Percentiles rank a stretch among this genome's conserved stretches.
Evolutionary conservation across 2,888 invertebrate genomes (phyloP).

Genomic region (Ophion ventricosus): DNA sequence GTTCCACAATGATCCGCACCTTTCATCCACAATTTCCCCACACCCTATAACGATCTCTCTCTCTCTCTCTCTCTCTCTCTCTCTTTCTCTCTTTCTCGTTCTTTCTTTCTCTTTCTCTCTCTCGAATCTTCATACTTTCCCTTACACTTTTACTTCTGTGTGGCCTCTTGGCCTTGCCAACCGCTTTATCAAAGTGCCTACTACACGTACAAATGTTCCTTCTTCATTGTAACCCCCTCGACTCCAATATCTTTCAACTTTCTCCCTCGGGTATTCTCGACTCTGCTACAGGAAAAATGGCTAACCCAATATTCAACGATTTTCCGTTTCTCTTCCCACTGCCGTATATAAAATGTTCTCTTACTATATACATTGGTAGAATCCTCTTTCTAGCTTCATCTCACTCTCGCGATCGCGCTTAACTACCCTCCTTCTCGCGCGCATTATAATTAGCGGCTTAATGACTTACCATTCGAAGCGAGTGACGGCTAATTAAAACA

Average conservation of each 20-base stretch:
- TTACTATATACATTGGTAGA: constrained; percentile 18
- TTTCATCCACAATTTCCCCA: constrained; percentile 63
- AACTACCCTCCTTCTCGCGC: constrained; percentile 80
- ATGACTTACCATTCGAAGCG: constrained; percentile 79
- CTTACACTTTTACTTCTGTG: constrained; percentile 24
- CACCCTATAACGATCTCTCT: constrained; percentile 49
- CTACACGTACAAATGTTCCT: constrained; percentile 57
- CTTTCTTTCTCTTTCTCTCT: constrained; percentile 54
- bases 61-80: constrained; percentile 54
- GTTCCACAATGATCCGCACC: constrained; percentile 53
- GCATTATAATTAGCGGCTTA: constrained; percentile 83
- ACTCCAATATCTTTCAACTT: constrained; percentile 28
- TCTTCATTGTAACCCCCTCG: constrained; percentile 47
- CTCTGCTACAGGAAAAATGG: constrained; percentile 46
- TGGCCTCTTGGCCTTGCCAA: constrained; percentile 41
- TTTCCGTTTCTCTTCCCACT: constrained; percentile 47
- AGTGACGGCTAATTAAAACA: constrained; percentile 83
- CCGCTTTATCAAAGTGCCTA: constrained; percentile 58
- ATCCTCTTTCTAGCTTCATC: background rate
- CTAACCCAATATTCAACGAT: constrained; percentile 63
- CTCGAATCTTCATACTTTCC: constrained; percentile 46
- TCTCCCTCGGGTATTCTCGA: constrained; percentile 38
- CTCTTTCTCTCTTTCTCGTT: constrained; percentile 52
- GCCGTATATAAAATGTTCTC: constrained; percentile 11
- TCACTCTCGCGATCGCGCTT: constrained; percentile 66